Percentiles rank a stretch among this genome's conserved stretches.
These are phyloP conservation scores for Epinephelus malabaricus DNA, from an alignment of 2,797 vertebrate genomes.

Conservation along the genomic window DNA sequence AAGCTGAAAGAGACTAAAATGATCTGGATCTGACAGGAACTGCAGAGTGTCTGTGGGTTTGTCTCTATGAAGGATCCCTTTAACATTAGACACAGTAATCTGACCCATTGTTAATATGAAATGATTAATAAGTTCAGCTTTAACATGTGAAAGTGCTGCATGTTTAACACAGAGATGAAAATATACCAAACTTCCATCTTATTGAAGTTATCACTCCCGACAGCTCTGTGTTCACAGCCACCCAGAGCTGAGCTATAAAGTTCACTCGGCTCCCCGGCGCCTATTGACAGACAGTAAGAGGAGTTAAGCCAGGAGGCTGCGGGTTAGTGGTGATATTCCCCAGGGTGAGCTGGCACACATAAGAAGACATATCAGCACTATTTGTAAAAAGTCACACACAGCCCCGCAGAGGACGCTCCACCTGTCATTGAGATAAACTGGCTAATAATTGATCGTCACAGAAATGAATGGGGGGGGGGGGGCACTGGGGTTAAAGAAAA, in stretches of 20 bases:
- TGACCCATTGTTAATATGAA: too few relatives aligned
- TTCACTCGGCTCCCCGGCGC: background rate
- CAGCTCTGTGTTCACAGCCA: background rate
- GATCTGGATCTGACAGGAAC: too few relatives aligned
- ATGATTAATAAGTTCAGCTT: background rate
- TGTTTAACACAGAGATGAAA: background rate
- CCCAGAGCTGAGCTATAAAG: background rate
- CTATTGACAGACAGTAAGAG: constrained; percentile 55
- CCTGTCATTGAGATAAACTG: constrained; percentile 69
- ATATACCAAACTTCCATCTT: background rate
- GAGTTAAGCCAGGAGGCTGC: constrained; percentile 60
- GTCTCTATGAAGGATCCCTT: too few relatives aligned
- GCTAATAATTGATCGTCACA: constrained; percentile 63
- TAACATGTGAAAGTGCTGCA: background rate
- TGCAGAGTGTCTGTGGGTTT: too few relatives aligned
- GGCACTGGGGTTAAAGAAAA: constrained; percentile 46
- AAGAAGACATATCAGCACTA: constrained; percentile 75
- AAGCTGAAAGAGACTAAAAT: too few relatives aligned
- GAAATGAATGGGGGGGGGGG: constrained; percentile 48
- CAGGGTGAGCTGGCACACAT: constrained; percentile 49
- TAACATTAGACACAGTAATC: too few relatives aligned
- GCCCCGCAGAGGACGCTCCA: constrained; percentile 49
- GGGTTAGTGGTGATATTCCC: constrained; percentile 43
- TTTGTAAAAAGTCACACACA: constrained; percentile 79
- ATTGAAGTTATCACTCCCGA: background rate